Evolutionary conservation across 1,140 invertebrate genomes (phyloP).

Genomic region (Papilio helenus): DNA sequence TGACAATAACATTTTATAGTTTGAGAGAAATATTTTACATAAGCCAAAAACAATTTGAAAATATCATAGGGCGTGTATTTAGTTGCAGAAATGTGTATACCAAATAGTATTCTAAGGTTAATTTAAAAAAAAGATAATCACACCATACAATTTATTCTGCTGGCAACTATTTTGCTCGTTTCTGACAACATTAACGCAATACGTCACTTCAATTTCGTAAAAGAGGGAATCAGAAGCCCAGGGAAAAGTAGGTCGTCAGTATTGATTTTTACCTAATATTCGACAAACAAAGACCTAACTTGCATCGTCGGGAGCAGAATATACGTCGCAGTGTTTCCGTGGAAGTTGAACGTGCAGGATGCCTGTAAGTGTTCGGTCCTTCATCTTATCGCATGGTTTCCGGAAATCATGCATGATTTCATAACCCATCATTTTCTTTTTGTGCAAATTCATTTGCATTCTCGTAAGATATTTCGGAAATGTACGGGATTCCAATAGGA

Average conservation of each 20-base stretch:
- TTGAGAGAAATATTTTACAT: no score
- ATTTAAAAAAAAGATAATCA: no score
- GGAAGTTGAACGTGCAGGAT: conserved; percentile 60
- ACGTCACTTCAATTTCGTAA: conserved; percentile 72
- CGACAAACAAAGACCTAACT: conserved; percentile 73
- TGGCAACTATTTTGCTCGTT: conserved; percentile 42
- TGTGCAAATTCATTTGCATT: conserved; percentile 39
- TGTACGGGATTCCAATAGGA: not conserved
- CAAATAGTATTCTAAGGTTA: no score
- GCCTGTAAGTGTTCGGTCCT: conserved; percentile 67
- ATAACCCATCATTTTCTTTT: conserved; percentile 59
- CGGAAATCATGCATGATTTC: conserved; percentile 58
- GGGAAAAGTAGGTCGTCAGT: conserved; percentile 75
- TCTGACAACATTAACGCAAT: conserved; percentile 51
- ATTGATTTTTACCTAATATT: conserved; percentile 78
- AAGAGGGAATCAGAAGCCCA: conserved; percentile 62
- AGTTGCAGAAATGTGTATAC: no score
- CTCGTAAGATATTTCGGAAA: conserved; percentile 1
- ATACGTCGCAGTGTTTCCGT: conserved; percentile 56
- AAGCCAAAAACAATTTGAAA: no score
- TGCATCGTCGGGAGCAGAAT: conserved; percentile 56
- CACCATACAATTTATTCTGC: not conserved
- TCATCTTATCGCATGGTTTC: conserved; percentile 66
- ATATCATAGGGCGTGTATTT: no score
- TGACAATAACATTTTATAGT: not conserved